Evolutionary conservation across 2,888 invertebrate species (phyloP), one percentile per base, ranked within the genome.

Genomic region (Cephonodes hylas): DNA sequence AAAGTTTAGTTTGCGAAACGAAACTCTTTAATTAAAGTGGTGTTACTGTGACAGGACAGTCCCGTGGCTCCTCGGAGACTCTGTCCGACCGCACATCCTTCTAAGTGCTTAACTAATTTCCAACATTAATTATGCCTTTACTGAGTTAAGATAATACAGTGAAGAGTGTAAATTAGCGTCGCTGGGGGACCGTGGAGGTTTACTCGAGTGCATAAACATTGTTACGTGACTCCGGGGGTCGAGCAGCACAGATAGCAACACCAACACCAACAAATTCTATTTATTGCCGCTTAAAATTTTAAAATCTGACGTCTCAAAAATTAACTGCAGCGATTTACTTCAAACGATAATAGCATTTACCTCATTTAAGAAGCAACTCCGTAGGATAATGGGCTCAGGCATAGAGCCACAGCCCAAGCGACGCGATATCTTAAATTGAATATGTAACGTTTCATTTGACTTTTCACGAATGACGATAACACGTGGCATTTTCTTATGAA

Each of bases 11-110:
- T 38, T 38, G n/a, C 15, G 27, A 27, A 27, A 48, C 25, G 25
- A 48, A 48, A 46, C 27, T 27, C 48, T 27, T 48, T 48, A 48
- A 48, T 48, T 48, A 48, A 48, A 48, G 27, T 27, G 48, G n/a
- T 25, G 48, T 25, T n/a, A n/a, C 38, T 8, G 38, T 38, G 38
- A 38, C 38, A 38, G 38, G n/a, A 44, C 44, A 44, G 42, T 13
- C 0, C 42, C 7, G 18, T 18, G 38, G n/a, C 38, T n/a, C n/a
- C n/a, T n/a, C 38, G n/a, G 38, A 5, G n/a, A 38, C 38, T 7
- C n/a, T n/a, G 38, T 34, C 44, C 18, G 44, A 44, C 44, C 44
- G 44, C 44, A 22, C 44, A 22, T 10, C 44, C 20, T 22, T 44
- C 44, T 38, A 44, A 44, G 44, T 22, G 8, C 44, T 44, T 44